Conservation (phyloP, 2,113 vertebrate species). For the Phaetusa simplex region DNA sequence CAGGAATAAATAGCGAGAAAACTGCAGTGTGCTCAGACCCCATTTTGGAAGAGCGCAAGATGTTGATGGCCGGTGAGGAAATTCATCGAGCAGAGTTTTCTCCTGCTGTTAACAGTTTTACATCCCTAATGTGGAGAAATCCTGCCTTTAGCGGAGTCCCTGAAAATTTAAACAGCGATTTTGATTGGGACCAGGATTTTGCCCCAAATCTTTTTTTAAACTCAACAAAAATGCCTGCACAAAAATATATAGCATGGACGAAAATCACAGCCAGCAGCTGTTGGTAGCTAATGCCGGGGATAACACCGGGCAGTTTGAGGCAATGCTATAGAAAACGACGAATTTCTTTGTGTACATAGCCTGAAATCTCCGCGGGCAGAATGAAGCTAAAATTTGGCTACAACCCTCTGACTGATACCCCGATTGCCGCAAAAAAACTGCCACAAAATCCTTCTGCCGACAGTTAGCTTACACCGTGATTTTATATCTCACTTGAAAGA, state of each 20-base stretch:
- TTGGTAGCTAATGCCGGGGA: background rate
- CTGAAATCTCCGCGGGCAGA: background rate
- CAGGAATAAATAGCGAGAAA: background rate
- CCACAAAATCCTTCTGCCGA: background rate
- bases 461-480: background rate
- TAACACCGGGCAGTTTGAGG: background rate
- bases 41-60: background rate
- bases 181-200: background rate
- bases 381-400: background rate
- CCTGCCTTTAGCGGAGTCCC: background rate
- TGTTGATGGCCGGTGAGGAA: background rate
- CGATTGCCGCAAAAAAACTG: background rate
- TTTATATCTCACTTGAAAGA: background rate
- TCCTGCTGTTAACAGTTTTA: background rate
- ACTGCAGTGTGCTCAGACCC: background rate
- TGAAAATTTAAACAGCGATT: background rate
- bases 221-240: background rate
- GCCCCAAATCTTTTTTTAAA: background rate
- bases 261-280: background rate
- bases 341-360: background rate
- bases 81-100: background rate
- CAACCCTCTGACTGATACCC: background rate
- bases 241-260: background rate
- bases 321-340: background rate
- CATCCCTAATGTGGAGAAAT: background rate